Base-by-base conservation (phyloP, 2,113 vertebrate species). In the Machaerirhynchus nigripectus region DNA sequence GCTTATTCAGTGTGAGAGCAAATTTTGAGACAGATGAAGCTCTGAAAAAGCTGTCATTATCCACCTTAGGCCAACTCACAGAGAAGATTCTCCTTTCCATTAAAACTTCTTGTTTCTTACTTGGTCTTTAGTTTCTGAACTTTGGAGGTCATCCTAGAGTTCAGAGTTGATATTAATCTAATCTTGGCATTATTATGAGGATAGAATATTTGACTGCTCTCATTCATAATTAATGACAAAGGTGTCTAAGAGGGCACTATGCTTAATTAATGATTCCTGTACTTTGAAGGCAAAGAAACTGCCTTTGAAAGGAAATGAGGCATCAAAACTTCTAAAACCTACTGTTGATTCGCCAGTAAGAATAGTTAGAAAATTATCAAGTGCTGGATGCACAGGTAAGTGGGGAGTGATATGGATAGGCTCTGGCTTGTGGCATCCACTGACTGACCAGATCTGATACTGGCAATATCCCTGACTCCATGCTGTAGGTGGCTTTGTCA, bases 191-290 rank as follows among this genome's bases (percentile, higher is more conserved):
- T 96, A 95, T 97, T 97, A 94, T 90, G 85, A 92, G 93, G 76
- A 68, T 87, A 84, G 74, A 71, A 65, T 96, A 88, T 78, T 96
- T 94, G 79, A 93, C 82, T 82, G 15, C 92, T 86, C 70, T 90
- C 76, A 95, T 96, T 96, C 89, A 96, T 97, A 95, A 97, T 93
- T 96, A 96, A 95, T 96, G 85, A 91, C 71, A 96, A 95, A 95
- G 67, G 53, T 92, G 65, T 81, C 65, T 80, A 97, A 76, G 76
- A 95, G 81, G 85, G 69, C 93, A 96, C 28, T 95, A 53, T 60
- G 87, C 91, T 93, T 98, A 97, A 97, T 97, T 97, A 98, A 96
- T 92, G 55, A 87, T 84, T 96, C 90, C 86, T 92, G 27, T 28
- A 91, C n/a, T 75, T 93, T 5, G 39, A 95, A 96, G 97, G 68